These are phyloP conservation scores for Stramonita haemastoma DNA, from an alignment of 2,888 invertebrate species.

Conservation along the genomic window DNA sequence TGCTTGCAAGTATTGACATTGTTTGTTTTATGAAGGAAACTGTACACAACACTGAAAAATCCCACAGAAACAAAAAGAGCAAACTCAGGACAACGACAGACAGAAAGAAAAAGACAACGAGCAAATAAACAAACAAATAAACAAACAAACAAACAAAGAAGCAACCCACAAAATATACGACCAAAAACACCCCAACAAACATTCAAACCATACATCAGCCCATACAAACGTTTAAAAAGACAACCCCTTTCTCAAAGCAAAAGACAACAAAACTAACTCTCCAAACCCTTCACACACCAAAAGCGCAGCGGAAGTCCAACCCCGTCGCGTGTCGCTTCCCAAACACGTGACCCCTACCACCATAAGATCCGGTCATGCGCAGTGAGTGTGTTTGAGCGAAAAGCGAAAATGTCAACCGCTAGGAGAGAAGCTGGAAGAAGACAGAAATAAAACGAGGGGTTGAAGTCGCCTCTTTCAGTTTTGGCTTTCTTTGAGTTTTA, in stretches of 20 bases:
- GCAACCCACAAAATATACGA: background rate
- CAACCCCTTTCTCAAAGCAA: background rate
- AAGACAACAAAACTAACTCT: background rate
- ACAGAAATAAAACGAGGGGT: no score
- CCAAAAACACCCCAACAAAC: no score
- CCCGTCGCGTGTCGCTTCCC: background rate
- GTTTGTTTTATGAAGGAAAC: no score
- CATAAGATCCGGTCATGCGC: slow-evolving; percentile 19
- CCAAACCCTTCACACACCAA: background rate
- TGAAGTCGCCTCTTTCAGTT: no score
- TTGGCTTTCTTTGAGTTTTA: background rate
- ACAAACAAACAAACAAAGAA: background rate
- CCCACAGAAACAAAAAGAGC: no score
- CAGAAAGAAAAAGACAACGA: no score
- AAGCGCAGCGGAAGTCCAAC: background rate
- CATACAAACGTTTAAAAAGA: no score
- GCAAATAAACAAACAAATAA: no score
- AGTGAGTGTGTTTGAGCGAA: background rate
- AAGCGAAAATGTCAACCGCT: background rate
- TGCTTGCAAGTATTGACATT: background rate
- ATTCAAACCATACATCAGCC: no score
- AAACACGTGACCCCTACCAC: slow-evolving; percentile 37
- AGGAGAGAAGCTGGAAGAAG: background rate
- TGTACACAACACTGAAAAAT: no score
- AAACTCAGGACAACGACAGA: no score